Conservation (phyloP, 2,888 invertebrate genomes). For the Pollenia angustigena region DNA sequence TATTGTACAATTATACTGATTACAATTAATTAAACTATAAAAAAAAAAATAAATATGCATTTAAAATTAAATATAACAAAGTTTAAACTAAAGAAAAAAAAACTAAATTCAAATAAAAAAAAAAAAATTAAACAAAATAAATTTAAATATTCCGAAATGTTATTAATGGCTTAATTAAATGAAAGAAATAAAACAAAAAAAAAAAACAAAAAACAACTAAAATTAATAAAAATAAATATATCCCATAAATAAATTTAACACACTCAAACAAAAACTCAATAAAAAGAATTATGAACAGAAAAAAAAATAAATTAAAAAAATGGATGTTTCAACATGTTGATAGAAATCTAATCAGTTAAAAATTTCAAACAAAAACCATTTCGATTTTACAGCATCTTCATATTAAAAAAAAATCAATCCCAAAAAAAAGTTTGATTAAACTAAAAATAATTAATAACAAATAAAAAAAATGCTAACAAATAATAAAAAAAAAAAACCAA, state of each 20-base stretch:
- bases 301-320: conserved; percentile 47
- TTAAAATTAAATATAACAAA: conserved; percentile 61
- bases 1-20: conserved; percentile 69
- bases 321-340: conserved; percentile 57
- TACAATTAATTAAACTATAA: conserved; percentile 45
- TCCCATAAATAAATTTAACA: conserved; percentile 40
- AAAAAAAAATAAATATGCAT: conserved; percentile 61
- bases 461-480: conserved; percentile 50
- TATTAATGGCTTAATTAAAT: conserved; percentile 72
- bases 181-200: conserved; percentile 33
- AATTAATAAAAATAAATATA: conserved; percentile 39
- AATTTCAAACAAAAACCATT: conserved; percentile 37
- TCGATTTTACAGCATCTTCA: conserved; percentile 49
- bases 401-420: conserved; percentile 10
- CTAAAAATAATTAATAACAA: conserved; percentile 53
- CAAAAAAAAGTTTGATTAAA: conserved; percentile 62
- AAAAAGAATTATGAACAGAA: conserved; percentile 18
- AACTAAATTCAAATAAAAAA: conserved; percentile 40
- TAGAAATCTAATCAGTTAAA: conserved; percentile 55
- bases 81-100: conserved; percentile 39
- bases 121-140: conserved; percentile 26
- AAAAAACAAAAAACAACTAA: conserved; percentile 31
- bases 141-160: conserved; percentile 67
- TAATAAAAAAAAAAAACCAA: conserved; percentile 28
- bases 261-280: conserved; percentile 28